Conservation (phyloP, 1,140 invertebrate genomes). For the Rhynchophorus ferrugineus region DNA sequence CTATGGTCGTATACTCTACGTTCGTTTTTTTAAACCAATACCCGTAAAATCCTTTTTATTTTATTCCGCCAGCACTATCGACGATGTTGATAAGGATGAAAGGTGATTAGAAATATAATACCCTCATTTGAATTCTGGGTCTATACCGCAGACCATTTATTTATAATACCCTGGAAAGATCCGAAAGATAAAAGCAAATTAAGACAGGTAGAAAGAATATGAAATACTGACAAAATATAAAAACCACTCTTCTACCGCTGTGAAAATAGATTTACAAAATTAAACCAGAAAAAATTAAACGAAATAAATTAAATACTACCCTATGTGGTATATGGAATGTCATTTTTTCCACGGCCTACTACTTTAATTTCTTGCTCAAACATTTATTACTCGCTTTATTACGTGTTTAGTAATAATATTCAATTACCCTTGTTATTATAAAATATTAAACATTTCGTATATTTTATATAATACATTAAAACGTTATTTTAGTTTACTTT, state of each 20-base stretch:
- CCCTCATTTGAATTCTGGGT: neutral
- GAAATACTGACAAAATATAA: neutral
- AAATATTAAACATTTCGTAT: too few species aligned
- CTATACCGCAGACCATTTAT: neutral
- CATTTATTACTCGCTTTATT: too few species aligned
- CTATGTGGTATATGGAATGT: neutral
- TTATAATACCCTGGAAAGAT: constrained; percentile 1
- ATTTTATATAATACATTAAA: too few species aligned
- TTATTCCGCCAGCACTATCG: neutral
- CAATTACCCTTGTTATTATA: too few species aligned
- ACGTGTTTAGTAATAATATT: too few species aligned
- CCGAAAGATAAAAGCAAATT: neutral
- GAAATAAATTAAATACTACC: neutral
- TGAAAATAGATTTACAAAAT: neutral
- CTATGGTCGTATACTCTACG: too few species aligned
- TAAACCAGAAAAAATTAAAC: neutral
- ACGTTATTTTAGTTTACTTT: too few species aligned
- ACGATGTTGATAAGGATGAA: neutral
- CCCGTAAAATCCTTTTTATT: too few species aligned
- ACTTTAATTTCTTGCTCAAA: too few species aligned
- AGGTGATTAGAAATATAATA: neutral
- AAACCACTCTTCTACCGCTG: neutral
- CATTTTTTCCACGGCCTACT: too few species aligned
- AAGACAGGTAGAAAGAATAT: neutral
- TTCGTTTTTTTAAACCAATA: too few species aligned